Base-by-base conservation (phyloP, 2,113 vertebrate species). In the Pseudorasbora parva region DNA sequence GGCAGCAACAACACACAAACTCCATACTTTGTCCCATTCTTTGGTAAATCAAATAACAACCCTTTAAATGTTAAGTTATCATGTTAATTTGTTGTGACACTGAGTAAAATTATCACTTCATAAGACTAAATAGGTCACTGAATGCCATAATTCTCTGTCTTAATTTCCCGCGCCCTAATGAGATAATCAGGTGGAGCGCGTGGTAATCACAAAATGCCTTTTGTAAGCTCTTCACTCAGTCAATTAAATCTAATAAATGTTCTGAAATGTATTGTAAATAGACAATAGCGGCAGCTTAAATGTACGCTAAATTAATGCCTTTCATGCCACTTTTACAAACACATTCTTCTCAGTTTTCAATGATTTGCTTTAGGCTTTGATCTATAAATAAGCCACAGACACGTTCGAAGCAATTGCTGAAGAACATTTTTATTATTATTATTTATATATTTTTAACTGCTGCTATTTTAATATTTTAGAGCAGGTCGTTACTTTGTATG, bases 1-100 rank as follows among this genome's bases (percentile, higher is more conserved):
- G 43, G 78, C 78, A 79, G 78, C 78, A 66, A 79, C 14, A 79
- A 30, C 59, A 12, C n/a, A 64, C 10, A 59, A 41, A 15, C 45
- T 74, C n/a, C 41, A 25, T 5, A 45, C 17, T 64, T 64, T 30
- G 60, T 30, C 25, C 60, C 60, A 5, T 30, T 25, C 5, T 71
- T 4, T 23, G 66, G 17, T 71, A 23, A 0, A 45, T n/a, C 2
- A n/a, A 41, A 45, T 68, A 0, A 47, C 41, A 72, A 43, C 3
- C 41, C 2, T 68, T 10, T 9, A 68, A 41, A 41, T 5, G 4
- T 10, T 2, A 21, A 41, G 21, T 14, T 21, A 14, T 72, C 11
- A 47, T 15, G 8, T 11, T 72, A 25, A 72, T 72, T n/a, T 72
- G 66, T 47, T 72, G 5, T 72, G 41, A 47, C 68, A 71, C 21